Evolutionary conservation across 2,797 vertebrate species (phyloP).

Genomic region (Galagoides demidoff): DNA sequence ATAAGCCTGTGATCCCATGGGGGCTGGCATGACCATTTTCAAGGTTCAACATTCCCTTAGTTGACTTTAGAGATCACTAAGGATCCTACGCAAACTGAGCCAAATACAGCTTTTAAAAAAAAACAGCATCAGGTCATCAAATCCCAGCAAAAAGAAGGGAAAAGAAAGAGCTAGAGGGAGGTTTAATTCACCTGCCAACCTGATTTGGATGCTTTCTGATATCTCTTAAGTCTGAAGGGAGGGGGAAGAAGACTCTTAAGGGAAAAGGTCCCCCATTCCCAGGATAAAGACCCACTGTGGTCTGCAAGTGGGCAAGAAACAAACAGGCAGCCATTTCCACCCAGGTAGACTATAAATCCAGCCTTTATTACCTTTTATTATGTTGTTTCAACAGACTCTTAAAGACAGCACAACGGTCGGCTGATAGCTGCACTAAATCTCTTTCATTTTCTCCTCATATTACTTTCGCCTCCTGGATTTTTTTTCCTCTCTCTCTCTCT

Average conservation of each 20-base stretch:
- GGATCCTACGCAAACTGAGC: conserved; percentile 67
- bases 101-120: conserved; percentile 67
- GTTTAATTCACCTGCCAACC: fast-evolving
- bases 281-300: not conserved
- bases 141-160: not conserved
- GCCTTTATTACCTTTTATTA: conserved; percentile 90
- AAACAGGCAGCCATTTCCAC: conserved; percentile 80
- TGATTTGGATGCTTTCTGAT: not conserved
- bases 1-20: not conserved
- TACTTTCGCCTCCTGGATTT: conserved; percentile 81
- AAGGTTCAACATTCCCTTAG: conserved; percentile 67
- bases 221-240: not conserved
- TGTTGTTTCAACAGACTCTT: conserved; percentile 91
- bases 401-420: conserved; percentile 85
- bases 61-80: conserved; percentile 52
- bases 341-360: conserved; percentile 87
- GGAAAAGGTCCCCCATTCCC: not conserved
- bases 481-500: not conserved
- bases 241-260: too few species aligned
- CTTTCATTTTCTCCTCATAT: conserved; percentile 86
- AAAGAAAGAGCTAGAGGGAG: not conserved
- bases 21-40: conserved; percentile 68
- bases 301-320: conserved; percentile 63
- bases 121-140: conserved; percentile 64
- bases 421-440: conserved; percentile 89